Base-by-base conservation (phyloP, 2,888 invertebrate genomes). In the Imbricaverruca yamaguchii region DNA sequence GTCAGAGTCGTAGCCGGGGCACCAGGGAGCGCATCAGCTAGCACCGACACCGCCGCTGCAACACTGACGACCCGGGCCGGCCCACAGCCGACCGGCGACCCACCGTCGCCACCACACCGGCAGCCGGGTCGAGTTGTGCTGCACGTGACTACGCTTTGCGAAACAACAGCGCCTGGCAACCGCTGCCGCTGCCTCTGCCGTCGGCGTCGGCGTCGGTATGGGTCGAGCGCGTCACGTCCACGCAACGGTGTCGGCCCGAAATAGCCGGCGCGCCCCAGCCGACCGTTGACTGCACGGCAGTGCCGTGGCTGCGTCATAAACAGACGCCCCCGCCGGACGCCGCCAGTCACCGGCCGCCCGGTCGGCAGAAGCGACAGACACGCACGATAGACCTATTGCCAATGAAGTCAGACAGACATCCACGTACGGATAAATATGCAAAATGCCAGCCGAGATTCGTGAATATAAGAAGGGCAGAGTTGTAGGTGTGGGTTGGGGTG, bases 11-110 rank as follows among this genome's bases (percentile, higher is more conserved):
- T 4, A 39, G 39, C 39, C 39, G 39, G 83, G 81, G 18, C 81
- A 78, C 11, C 65, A 63, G 21, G 63, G 67, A 7, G 81, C 69
- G 56, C 83, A 81, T 53, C 69, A 53, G 13, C 53, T 65, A n/a
- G 82, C 83, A 53, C 63, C 21, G 53, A 81, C 81, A 69, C 80
- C 65, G 57, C 39, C 39, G 82, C 83, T 56, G 65, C n/a, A 56
- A 82, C 81, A 25, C 82, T 63, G 53, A n/a, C n/a, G n/a, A n/a
- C n/a, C n/a, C n/a, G n/a, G n/a, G 15, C 65, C 83, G 82, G 80
- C 80, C 61, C 15, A 57, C 74, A 80, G 69, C 56, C 9, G 25
- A 65, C 39, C 55, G n/a, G 23, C 59, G 74, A 55, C 78, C 61
- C 1, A 15, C 15, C 61, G 61, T 15, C 61, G 61, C 15, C 61